Conservation (phyloP, 1,140 invertebrate genomes). For the Drosophila yakuba region DNA sequence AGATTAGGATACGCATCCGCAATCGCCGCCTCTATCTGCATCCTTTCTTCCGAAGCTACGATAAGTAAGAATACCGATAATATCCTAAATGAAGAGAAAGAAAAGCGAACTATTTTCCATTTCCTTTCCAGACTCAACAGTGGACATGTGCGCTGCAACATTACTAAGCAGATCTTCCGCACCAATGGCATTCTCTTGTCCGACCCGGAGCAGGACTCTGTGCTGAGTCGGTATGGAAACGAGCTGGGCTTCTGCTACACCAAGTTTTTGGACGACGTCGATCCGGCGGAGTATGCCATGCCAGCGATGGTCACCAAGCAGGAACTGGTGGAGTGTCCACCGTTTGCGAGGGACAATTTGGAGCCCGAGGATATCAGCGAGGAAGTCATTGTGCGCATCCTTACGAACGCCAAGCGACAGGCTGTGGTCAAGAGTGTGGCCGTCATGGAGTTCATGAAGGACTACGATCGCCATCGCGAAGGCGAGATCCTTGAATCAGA, state of each 20-base stretch:
- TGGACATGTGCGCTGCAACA: slow-evolving; percentile 88
- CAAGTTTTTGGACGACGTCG: slow-evolving; percentile 87
- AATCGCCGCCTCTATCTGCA: slow-evolving; percentile 87
- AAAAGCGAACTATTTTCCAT: background rate
- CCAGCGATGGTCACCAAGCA: slow-evolving; percentile 63
- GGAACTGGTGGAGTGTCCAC: slow-evolving; percentile 61
- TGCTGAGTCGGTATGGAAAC: slow-evolving; percentile 88
- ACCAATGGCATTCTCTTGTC: slow-evolving; percentile 88
- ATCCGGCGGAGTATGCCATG: slow-evolving; percentile 79
- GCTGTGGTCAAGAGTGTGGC: slow-evolving; percentile 88
- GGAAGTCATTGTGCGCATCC: slow-evolving; percentile 88
- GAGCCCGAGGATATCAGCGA: slow-evolving; percentile 68
- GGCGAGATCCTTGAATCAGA: slow-evolving; percentile 87
- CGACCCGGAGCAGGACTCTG: slow-evolving; percentile 87
- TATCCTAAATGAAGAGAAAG: background rate
- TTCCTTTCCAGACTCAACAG: slow-evolving; percentile 86
- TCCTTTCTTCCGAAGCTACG: slow-evolving; percentile 88
- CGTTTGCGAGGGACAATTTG: slow-evolving; percentile 31
- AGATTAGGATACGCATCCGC: slow-evolving; percentile 85
- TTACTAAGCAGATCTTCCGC: slow-evolving; percentile 88
- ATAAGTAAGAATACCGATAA: slow-evolving; percentile 85
- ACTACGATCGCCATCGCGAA: slow-evolving; percentile 87
- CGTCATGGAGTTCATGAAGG: slow-evolving; percentile 87
- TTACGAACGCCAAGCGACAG: slow-evolving; percentile 90
- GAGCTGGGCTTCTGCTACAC: slow-evolving; percentile 90